phyloP scores from a whole-genome alignment of 1,140 invertebrate genomes.

The Pseudomyrmex pallidus region DNA sequence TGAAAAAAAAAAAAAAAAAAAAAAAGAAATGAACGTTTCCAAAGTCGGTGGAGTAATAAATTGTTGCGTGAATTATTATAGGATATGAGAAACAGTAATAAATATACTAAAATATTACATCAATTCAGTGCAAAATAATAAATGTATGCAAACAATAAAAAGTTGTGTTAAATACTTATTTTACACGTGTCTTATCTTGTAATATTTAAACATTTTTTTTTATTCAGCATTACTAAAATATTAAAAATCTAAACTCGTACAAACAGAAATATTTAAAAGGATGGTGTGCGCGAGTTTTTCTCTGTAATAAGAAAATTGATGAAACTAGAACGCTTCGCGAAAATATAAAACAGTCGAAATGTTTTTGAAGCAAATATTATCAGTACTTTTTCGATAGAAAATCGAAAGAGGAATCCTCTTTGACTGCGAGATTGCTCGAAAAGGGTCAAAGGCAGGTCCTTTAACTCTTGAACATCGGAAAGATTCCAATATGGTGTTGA shows the following conservation, averaged over 20 bases:
- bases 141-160: too few species aligned
- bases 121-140: neutral
- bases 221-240: neutral
- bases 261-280: neutral
- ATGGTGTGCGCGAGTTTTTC: neutral
- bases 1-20: conserved; percentile 20
- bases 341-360: conserved; percentile 34
- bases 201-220: too few species aligned
- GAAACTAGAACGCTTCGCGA: neutral
- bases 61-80: neutral
- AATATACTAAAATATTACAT: neutral
- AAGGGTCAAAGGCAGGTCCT: conserved; percentile 23
- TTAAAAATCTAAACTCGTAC: neutral
- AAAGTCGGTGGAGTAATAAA: too few species aligned
- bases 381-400: conserved; percentile 10
- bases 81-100: neutral
- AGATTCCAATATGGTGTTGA: conserved; percentile 9
- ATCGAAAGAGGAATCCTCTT: conserved; percentile 20
- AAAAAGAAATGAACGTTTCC: conserved; percentile 50
- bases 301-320: conserved; percentile 20
- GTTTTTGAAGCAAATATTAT: conserved; percentile 41
- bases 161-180: too few species aligned
- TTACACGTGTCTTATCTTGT: neutral
- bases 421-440: conserved; percentile 41
- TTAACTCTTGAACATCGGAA: conserved; percentile 45